Percentiles rank a stretch among this genome's conserved stretches.
phyloP scores from a whole-genome alignment of 2,113 vertebrate genomes.

The human region DNA sequence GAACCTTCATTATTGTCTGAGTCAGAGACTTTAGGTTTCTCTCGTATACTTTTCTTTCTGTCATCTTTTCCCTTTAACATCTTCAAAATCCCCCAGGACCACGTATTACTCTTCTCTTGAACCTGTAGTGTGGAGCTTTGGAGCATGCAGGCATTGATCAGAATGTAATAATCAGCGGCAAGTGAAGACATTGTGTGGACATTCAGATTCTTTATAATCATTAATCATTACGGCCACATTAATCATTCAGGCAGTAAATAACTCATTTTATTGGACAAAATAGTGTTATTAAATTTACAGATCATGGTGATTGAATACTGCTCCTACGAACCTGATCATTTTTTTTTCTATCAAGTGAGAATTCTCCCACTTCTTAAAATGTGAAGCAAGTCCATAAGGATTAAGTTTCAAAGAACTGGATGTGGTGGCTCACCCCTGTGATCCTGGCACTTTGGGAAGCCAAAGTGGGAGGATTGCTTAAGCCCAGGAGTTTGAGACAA shows the following conservation, averaged over 20 bases:
- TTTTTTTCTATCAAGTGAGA: not conserved
- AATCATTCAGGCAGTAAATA: not conserved
- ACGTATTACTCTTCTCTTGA: constrained; percentile 85
- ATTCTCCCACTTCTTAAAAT: constrained; percentile 48
- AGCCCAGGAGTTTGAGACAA: no score
- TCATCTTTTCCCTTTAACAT: constrained; percentile 89
- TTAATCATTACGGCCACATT: no score
- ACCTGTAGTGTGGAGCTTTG: constrained; percentile 86
- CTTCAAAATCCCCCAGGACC: constrained; percentile 90
- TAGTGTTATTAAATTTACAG: not conserved
- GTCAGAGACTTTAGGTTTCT: constrained; percentile 85
- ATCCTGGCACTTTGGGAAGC: no score
- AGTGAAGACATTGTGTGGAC: constrained; percentile 36
- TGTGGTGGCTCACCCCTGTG: no score
- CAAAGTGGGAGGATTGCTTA: no score
- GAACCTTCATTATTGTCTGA: constrained; percentile 89
- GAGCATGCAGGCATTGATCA: constrained; percentile 84
- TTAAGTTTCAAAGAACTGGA: constrained; percentile 3
- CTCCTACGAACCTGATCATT: not conserved
- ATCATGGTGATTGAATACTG: not conserved
- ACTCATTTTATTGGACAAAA: not conserved
- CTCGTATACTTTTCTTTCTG: constrained; percentile 89
- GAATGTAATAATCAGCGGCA: constrained; percentile 63
- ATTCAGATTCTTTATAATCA: constrained; percentile 39
- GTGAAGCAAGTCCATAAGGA: not conserved